Conservation (phyloP, 2,888 invertebrate genomes). For the Resseliella maxima region DNA sequence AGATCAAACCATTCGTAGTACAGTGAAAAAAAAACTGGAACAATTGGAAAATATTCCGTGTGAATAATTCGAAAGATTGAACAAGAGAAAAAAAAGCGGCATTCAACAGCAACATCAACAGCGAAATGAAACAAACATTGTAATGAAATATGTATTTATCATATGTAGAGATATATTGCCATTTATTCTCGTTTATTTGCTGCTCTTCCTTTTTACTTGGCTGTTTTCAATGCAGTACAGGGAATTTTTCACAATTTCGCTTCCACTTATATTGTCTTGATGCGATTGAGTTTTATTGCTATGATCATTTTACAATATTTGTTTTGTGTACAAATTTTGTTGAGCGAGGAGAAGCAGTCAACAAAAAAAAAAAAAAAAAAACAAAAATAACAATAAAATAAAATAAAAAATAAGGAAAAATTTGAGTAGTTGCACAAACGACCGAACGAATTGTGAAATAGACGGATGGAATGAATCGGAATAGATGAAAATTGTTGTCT, state of each 20-base stretch:
- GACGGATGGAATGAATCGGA: too few species aligned
- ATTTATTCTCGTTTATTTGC: background rate
- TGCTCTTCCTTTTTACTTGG: background rate
- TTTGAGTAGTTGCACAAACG: too few species aligned
- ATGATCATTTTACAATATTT: conserved; percentile 33
- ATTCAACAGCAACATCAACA: background rate
- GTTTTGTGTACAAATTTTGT: conserved; percentile 16
- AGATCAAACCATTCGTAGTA: background rate
- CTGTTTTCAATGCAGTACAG: background rate
- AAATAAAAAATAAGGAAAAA: too few species aligned
- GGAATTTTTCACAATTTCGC: background rate
- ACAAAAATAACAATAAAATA: too few species aligned
- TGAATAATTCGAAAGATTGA: conserved; percentile 6
- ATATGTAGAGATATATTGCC: background rate
- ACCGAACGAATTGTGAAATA: too few species aligned
- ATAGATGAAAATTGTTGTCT: too few species aligned
- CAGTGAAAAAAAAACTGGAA: background rate
- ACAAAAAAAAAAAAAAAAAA: too few species aligned
- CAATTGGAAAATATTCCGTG: conserved; percentile 8
- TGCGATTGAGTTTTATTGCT: conserved; percentile 14
- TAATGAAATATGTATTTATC: conserved; percentile 5
- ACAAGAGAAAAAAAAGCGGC: background rate
- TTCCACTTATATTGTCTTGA: conserved; percentile 1
- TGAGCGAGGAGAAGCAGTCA: too few species aligned
- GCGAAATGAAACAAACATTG: background rate